Evolutionary conservation across 2,113 vertebrate species (phyloP), one percentile per base, ranked within the genome.

Genomic region (Tupaia tana): DNA sequence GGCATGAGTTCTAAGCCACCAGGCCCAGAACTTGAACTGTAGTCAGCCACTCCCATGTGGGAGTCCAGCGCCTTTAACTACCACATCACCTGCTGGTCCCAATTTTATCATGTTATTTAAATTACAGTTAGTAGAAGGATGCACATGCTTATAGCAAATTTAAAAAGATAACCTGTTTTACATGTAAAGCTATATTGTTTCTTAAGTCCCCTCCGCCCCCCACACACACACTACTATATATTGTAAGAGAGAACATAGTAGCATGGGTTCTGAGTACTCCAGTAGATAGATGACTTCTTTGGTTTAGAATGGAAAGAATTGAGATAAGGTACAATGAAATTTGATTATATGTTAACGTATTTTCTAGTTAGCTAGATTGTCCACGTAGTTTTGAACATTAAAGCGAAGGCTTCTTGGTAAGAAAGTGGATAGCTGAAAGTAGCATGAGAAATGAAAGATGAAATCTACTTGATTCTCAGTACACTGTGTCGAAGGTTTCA

Each of bases 341-440:
- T 84, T 61, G 34, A 94, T 12, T 75, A 15, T 78, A 22, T 59
- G 25, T 87, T 73, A 70, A 75, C 27, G 92, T 74, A n/a, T 67
- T 78, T 96, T 93, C 66, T 66, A 29, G 18, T 81, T 90, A 93
- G 67, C 75, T 27, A 22, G 15, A 73, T 88, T 77, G 27, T 83
- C 16, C 61, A 9, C 18, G 7, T n/a, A 20, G 15, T 14, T 0
- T 13, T 52, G 56, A 71, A 12, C 18, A 11, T 9, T 56, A 3
- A 88, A 59, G 29, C 6, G 19, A 63, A 78, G 54, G 54, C 16
- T 56, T 88, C 52, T 92, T 84, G 16, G n/a, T 89, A 73, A 20
- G 16, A 54, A 92, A 87, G 20, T 34, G n/a, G 59, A 64, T 12
- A 84, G 15, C 63, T 34, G 29, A 86, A 66, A 84, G 34, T 31